These are phyloP conservation scores for Oxyura jamaicensis DNA, from an alignment of 2,113 vertebrate species.

Conservation along the genomic window DNA sequence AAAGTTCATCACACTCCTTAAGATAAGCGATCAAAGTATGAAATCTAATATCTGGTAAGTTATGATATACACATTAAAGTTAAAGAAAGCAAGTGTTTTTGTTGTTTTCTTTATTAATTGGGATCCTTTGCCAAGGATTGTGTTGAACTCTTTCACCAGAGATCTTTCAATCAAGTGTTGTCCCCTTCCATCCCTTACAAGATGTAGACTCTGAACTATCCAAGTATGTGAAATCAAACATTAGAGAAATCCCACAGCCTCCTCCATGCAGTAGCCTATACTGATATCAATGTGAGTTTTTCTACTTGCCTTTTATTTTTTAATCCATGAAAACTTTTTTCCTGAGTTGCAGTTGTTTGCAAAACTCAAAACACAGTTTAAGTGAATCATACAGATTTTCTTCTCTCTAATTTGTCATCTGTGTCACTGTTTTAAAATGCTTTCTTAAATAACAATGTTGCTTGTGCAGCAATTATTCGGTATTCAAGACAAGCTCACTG, in stretches of 20 bases:
- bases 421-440: not conserved
- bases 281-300: not conserved
- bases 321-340: not conserved
- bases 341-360: not conserved
- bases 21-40: not conserved
- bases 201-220: not conserved
- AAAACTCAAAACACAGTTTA: not conserved
- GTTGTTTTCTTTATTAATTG: not conserved
- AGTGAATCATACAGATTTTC: not conserved
- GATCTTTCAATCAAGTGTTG: not conserved
- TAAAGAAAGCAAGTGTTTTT: not conserved
- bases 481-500: not conserved
- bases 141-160: not conserved
- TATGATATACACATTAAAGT: not conserved
- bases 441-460: not conserved
- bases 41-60: not conserved
- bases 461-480: not conserved
- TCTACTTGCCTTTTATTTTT: not conserved
- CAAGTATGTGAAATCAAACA: not conserved
- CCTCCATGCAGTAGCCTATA: not conserved
- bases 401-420: not conserved
- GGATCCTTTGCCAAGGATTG: not conserved
- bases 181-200: not conserved
- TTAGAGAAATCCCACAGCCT: not conserved
- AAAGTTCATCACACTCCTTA: not conserved